These are phyloP conservation scores for Saturnia japonica DNA, from an alignment of 2,888 invertebrate genomes.

Conservation along the genomic window DNA sequence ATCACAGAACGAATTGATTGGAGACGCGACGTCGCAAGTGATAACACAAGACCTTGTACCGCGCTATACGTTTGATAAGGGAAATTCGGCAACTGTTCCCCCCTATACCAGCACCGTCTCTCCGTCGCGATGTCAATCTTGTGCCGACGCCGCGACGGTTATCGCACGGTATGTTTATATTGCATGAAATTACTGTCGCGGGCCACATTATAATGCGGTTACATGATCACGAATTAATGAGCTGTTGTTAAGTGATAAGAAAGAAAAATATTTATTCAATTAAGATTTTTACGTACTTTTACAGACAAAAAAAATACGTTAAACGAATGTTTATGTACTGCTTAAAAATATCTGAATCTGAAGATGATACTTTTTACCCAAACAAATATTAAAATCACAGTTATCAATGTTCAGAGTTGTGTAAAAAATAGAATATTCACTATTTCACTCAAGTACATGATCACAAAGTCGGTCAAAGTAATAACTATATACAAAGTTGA, in stretches of 20 bases:
- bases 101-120: constrained; percentile 27
- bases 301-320: background rate
- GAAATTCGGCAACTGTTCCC: constrained; percentile 65
- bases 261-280: constrained; percentile 19
- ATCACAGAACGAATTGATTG: constrained; percentile 68
- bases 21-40: constrained; percentile 58
- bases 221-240: constrained; percentile 64
- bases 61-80: constrained; percentile 72
- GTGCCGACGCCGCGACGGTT: constrained; percentile 43
- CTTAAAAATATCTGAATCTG: constrained; percentile 16
- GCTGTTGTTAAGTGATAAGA: constrained; percentile 45
- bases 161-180: constrained; percentile 69
- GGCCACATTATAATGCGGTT: constrained; percentile 55
- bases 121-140: constrained; percentile 40
- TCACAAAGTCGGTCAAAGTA: constrained; percentile 44
- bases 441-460: constrained; percentile 46
- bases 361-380: background rate
- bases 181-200: constrained; percentile 69
- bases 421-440: constrained; percentile 15
- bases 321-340: background rate
- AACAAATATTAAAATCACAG: background rate
- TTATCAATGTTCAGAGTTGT: background rate
- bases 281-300: background rate
- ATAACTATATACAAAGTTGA: background rate
- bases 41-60: constrained; percentile 74